Evolutionary conservation across 2,888 invertebrate genomes (phyloP).

Genomic region (Pherbina coryleti): DNA sequence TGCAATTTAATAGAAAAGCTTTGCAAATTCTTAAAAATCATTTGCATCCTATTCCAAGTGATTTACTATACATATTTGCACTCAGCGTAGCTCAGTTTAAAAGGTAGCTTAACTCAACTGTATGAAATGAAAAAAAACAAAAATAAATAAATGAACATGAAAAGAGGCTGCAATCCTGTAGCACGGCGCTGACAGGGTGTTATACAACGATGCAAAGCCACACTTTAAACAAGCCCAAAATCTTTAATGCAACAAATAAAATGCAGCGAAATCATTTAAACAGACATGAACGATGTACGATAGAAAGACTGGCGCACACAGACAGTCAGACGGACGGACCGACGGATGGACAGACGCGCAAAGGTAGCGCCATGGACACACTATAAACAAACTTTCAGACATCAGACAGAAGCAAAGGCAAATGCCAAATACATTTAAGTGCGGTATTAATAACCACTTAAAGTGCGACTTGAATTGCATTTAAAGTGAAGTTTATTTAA

Average conservation of each 20-base stretch:
- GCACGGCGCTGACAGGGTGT: background rate
- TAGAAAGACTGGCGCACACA: background rate
- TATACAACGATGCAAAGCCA: background rate
- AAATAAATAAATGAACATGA: too few relatives aligned
- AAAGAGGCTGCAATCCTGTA: too few relatives aligned
- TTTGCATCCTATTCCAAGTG: too few relatives aligned
- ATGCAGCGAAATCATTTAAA: background rate
- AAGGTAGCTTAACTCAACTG: too few relatives aligned
- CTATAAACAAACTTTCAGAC: background rate
- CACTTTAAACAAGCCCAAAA: conserved; percentile 4
- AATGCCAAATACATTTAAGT: conserved; percentile 34
- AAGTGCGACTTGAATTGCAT: conserved; percentile 42
- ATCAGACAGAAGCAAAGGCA: conserved; percentile 16
- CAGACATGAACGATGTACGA: background rate
- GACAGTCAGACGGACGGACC: background rate
- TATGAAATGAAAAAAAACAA: too few relatives aligned
- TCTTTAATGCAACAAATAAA: background rate
- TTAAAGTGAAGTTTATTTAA: conserved; percentile 36
- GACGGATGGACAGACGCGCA: background rate
- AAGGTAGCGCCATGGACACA: background rate
- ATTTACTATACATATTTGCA: too few relatives aligned
- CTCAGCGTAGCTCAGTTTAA: too few relatives aligned
- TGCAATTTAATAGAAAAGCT: too few relatives aligned
- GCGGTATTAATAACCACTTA: conserved; percentile 44
- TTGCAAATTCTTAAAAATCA: too few relatives aligned